phyloP scores from a whole-genome alignment of 2,888 invertebrate species.

The Malacosoma neustria region DNA sequence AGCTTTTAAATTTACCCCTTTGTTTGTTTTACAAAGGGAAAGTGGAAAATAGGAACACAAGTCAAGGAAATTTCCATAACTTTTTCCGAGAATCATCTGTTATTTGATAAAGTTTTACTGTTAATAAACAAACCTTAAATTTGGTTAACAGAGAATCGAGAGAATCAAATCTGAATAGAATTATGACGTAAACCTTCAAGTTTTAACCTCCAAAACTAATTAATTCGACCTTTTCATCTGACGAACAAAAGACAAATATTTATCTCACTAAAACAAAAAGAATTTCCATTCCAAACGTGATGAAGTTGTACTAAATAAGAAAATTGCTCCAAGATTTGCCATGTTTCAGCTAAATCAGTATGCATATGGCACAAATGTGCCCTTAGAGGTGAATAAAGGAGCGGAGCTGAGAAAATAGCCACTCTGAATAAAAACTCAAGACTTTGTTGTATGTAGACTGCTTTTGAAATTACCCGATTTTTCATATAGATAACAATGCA shows the following conservation, averaged over 20 bases:
- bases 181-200: background rate
- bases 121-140: background rate
- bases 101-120: background rate
- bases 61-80: background rate
- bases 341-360: slow-evolving; percentile 22
- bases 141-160: background rate
- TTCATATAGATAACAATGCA: no score
- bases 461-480: no score
- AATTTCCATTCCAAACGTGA: slow-evolving; percentile 1
- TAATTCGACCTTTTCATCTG: background rate
- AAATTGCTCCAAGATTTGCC: slow-evolving; percentile 28
- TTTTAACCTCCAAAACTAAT: background rate
- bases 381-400: slow-evolving; percentile 27
- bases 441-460: background rate
- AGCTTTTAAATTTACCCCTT: no score
- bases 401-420: slow-evolving; percentile 29
- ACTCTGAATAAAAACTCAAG: slow-evolving; percentile 14
- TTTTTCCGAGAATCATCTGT: background rate
- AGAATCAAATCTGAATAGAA: background rate
- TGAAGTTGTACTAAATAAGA: slow-evolving; percentile 17
- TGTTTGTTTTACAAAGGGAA: no score
- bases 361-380: slow-evolving; percentile 23
- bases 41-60: no score
- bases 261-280: slow-evolving; percentile 1
- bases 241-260: slow-evolving; percentile 1